Conservation (phyloP, 2,113 vertebrate species). For the Thamnophis sirtalis region DNA sequence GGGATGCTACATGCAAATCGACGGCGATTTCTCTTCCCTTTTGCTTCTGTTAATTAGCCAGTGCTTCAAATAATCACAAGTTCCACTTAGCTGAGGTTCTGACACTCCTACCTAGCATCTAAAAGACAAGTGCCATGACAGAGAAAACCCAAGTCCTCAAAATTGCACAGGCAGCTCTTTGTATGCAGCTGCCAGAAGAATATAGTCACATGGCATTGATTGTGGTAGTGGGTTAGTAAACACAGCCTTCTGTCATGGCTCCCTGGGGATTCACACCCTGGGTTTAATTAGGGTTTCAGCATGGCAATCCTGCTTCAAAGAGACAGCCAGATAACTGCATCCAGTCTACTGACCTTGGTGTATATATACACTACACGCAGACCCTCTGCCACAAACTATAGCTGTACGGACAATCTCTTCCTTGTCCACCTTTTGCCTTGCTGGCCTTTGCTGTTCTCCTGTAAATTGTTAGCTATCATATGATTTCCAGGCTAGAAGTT, state of each 20-base stretch:
- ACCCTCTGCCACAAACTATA: constrained; percentile 19
- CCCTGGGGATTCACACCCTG: constrained; percentile 47
- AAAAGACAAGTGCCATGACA: constrained; percentile 58
- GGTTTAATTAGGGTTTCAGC: constrained; percentile 55
- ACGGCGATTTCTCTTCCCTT: constrained; percentile 21
- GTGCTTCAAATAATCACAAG: constrained; percentile 54
- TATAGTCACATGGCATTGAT: constrained; percentile 43
- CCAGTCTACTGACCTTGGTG: constrained; percentile 29
- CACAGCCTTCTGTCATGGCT: constrained; percentile 42
- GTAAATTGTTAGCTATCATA: constrained; percentile 32
- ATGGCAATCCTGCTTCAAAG: constrained; percentile 47
- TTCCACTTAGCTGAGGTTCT: constrained; percentile 50
- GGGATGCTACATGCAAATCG: constrained; percentile 25
- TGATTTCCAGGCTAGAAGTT: constrained; percentile 35
- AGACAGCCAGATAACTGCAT: constrained; percentile 33
- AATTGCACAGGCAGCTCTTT: constrained; percentile 31
- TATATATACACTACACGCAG: background rate
- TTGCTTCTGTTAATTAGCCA: constrained; percentile 45
- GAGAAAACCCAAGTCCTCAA: constrained; percentile 43
- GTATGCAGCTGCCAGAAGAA: constrained; percentile 59
- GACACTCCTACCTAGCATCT: constrained; percentile 46
- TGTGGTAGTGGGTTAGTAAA: constrained; percentile 53
- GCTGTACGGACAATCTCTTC: background rate
- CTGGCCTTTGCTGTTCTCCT: background rate
- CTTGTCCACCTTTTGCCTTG: background rate